phyloP scores from a whole-genome alignment of 2,888 invertebrate genomes.

The Phaonia tiefii region DNA sequence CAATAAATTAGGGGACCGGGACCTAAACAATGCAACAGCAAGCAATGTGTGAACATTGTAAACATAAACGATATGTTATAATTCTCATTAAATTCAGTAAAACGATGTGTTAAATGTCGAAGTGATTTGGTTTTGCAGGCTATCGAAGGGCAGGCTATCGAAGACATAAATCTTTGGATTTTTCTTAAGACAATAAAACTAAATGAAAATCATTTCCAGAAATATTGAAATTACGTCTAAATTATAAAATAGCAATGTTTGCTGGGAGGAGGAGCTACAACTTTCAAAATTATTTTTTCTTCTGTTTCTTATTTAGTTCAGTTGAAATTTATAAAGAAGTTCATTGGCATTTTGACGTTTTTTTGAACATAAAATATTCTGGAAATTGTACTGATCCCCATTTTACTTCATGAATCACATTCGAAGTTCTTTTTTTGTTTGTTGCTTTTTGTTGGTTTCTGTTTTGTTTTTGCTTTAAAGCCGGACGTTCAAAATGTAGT shows the following conservation, averaged over 20 bases:
- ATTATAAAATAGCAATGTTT: constrained; percentile 9
- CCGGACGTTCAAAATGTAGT: constrained; percentile 55
- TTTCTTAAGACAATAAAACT: no score
- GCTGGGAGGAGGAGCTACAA: not conserved
- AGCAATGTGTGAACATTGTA: not conserved
- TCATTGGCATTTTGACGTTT: constrained; percentile 54
- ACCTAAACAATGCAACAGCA: not conserved
- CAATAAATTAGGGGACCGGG: not conserved
- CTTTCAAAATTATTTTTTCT: constrained; percentile 2
- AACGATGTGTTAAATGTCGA: no score
- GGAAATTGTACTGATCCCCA: constrained; percentile 52
- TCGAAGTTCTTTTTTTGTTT: constrained; percentile 32
- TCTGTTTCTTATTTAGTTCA: not conserved
- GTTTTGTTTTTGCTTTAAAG: no score
- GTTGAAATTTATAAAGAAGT: constrained; percentile 39
- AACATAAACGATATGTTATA: not conserved
- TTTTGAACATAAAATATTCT: constrained; percentile 23
- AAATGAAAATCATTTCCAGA: no score
- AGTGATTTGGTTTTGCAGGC: no score
- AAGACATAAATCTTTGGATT: not conserved
- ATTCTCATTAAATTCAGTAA: not conserved
- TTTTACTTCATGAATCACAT: constrained; percentile 53
- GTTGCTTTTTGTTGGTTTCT: not conserved
- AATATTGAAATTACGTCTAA: no score
- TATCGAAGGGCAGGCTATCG: no score